Conservation (phyloP, 1,140 invertebrate genomes). For the Vanessa tameamea region DNA sequence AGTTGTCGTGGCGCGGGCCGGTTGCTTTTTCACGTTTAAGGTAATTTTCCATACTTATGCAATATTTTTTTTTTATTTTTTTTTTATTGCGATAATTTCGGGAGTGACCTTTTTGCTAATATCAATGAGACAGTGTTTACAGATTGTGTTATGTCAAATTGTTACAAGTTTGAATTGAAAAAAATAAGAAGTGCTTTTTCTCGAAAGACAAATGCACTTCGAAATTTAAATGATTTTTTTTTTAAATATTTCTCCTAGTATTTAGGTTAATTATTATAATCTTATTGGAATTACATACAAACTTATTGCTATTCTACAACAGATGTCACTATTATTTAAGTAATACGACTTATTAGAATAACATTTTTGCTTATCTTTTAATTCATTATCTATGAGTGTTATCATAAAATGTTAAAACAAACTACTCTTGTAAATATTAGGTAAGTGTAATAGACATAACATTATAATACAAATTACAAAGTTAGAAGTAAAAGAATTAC, state of each 20-base stretch:
- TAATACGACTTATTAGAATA: slow-evolving; percentile 5
- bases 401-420: slow-evolving; percentile 1
- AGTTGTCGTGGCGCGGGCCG: slow-evolving; percentile 53
- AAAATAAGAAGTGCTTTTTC: background rate
- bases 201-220: background rate
- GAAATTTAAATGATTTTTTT: background rate
- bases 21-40: slow-evolving; percentile 66
- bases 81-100: slow-evolving; percentile 31
- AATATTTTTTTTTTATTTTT: slow-evolving; percentile 47
- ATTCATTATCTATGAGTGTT: slow-evolving; percentile 7
- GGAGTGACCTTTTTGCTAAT: background rate
- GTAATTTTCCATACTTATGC: slow-evolving; percentile 59
- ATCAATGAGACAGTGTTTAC: background rate
- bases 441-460: background rate
- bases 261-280: background rate
- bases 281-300: slow-evolving; percentile 22
- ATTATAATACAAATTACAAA: background rate
- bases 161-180: background rate
- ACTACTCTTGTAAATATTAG: slow-evolving; percentile 10
- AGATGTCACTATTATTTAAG: slow-evolving; percentile 30
- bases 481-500: background rate
- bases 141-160: background rate
- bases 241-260: background rate
- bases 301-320: slow-evolving; percentile 17
- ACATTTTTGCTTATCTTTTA: slow-evolving; percentile 14